Conservation (phyloP, 2,113 vertebrate genomes). For the Ceratotherium simum region DNA sequence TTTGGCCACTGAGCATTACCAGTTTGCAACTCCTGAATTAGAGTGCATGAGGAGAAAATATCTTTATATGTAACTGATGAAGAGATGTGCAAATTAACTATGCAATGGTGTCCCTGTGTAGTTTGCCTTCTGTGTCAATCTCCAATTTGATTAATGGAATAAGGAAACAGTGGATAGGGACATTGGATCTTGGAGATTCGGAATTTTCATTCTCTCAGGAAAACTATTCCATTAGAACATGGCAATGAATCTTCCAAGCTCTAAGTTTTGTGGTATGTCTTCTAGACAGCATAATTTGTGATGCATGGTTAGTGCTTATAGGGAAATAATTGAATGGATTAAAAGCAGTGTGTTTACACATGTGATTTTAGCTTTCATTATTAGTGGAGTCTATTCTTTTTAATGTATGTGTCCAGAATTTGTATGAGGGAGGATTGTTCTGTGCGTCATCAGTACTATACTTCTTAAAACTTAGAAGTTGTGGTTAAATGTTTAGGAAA, state of each 20-base stretch:
- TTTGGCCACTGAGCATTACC: background rate
- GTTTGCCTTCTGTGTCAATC: conserved; percentile 28
- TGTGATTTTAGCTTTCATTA: conserved; percentile 78
- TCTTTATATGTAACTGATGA: conserved; percentile 36
- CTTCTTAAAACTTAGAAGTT: background rate
- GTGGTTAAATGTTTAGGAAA: conserved; percentile 13
- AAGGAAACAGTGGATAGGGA: background rate
- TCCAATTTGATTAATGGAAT: conserved; percentile 53
- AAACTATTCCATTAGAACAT: conserved; percentile 77
- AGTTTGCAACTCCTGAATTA: conserved; percentile 9
- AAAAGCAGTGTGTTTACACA: conserved; percentile 79
- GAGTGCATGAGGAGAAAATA: conserved; percentile 52
- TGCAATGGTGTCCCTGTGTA: background rate
- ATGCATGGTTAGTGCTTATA: conserved; percentile 71
- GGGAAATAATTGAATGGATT: conserved; percentile 79
- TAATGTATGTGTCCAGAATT: conserved; percentile 61
- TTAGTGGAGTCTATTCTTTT: conserved; percentile 66
- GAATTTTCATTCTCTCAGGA: conserved; percentile 66
- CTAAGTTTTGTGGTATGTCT: conserved; percentile 69
- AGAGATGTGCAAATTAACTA: conserved; percentile 50
- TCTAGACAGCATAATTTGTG: conserved; percentile 77
- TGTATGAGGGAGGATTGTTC: conserved; percentile 47
- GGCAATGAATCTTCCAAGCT: conserved; percentile 72
- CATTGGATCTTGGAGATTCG: conserved; percentile 49
- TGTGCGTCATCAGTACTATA: conserved; percentile 3